These are phyloP conservation scores for Leguminivora glycinivorella DNA, from an alignment of 1,140 invertebrate genomes.

Conservation along the genomic window DNA sequence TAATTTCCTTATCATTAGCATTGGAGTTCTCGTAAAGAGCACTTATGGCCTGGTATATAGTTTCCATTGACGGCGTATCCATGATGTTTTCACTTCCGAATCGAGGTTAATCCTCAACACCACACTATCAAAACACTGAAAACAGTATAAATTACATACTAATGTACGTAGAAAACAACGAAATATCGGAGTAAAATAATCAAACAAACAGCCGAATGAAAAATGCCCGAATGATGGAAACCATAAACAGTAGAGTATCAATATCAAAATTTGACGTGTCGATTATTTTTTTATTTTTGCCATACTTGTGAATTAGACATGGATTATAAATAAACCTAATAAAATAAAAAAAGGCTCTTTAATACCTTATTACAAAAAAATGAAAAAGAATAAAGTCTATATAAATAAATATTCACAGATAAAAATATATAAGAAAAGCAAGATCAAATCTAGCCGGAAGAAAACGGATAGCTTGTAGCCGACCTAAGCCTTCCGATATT, in stretches of 20 bases:
- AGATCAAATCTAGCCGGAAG: too few species aligned
- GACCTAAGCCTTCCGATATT: background rate
- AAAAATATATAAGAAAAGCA: too few species aligned
- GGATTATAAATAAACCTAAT: too few species aligned
- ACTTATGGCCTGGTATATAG: conserved; percentile 70
- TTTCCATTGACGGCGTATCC: conserved; percentile 71
- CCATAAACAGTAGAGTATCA: background rate
- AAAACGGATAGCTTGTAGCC: too few species aligned
- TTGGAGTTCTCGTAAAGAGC: conserved; percentile 75
- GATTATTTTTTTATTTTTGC: background rate
- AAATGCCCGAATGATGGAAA: conserved; percentile 18
- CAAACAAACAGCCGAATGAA: conserved; percentile 24
- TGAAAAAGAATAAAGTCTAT: too few species aligned
- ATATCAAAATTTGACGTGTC: conserved; percentile 17
- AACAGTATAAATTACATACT: conserved; percentile 46
- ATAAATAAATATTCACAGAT: too few species aligned
- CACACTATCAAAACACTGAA: conserved; percentile 47
- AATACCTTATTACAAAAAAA: too few species aligned
- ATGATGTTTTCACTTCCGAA: conserved; percentile 45
- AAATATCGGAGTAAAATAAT: conserved; percentile 26
- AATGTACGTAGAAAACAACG: conserved; percentile 19
- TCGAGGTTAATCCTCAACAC: conserved; percentile 42
- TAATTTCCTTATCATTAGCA: conserved; percentile 87
- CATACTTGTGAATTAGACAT: background rate
- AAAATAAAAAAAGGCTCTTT: too few species aligned